phyloP scores from a whole-genome alignment of 2,888 invertebrate species.

The Alsophila aescularia region DNA sequence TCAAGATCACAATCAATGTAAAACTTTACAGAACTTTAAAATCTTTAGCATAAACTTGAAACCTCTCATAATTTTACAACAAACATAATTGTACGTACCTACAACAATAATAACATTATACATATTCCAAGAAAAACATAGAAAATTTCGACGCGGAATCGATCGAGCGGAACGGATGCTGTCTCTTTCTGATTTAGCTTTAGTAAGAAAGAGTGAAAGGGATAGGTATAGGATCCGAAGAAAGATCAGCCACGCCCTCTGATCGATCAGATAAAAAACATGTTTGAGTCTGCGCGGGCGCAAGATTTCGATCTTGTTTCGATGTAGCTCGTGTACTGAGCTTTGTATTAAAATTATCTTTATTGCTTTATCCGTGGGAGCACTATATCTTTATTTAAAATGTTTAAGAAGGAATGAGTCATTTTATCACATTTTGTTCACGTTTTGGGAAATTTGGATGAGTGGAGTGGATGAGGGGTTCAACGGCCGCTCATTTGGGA shows the following conservation, averaged over 20 bases:
- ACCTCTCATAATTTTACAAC: constrained; percentile 11
- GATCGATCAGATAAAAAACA: constrained; percentile 78
- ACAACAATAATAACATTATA: constrained; percentile 4
- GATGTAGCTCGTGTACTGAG: constrained; percentile 60
- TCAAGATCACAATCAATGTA: constrained; percentile 15
- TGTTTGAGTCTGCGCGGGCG: constrained; percentile 61
- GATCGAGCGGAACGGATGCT: constrained; percentile 63
- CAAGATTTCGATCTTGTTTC: constrained; percentile 67
- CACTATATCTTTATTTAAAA: constrained; percentile 59
- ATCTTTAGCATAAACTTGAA: constrained; percentile 7
- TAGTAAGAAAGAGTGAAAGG: constrained; percentile 41
- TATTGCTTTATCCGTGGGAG: constrained; percentile 74
- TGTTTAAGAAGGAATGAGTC: constrained; percentile 64
- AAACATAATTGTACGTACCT: constrained; percentile 25
- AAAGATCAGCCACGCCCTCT: constrained; percentile 68
- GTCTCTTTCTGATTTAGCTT: constrained; percentile 50
- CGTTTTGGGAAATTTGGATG: constrained; percentile 42
- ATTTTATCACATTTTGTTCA: constrained; percentile 49
- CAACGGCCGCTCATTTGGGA: constrained; percentile 5
- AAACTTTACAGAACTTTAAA: constrained; percentile 10
- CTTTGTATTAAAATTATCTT: constrained; percentile 78
- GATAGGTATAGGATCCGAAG: constrained; percentile 53
- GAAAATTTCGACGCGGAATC: constrained; percentile 56
- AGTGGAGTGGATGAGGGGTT: constrained; percentile 1
- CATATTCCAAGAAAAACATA: constrained; percentile 48